Evolutionary conservation across 2,113 vertebrate genomes (phyloP).

Genomic region (Tetrax tetrax): DNA sequence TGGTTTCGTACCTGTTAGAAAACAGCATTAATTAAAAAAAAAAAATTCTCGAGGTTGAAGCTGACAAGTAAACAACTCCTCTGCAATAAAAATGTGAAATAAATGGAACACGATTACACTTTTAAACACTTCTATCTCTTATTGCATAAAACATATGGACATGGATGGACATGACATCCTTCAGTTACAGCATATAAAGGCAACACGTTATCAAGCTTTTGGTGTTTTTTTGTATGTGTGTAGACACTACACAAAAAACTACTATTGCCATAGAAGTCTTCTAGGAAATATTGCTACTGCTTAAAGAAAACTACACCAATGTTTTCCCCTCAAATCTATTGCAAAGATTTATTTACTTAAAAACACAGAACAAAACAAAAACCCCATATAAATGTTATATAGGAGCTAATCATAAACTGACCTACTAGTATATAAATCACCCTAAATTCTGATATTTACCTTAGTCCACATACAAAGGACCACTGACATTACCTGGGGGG

Average conservation of each 20-base stretch:
- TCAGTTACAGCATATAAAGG: background rate
- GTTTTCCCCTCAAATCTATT: background rate
- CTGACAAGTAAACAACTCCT: background rate
- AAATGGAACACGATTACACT: background rate
- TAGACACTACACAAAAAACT: background rate
- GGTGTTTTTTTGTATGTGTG: background rate
- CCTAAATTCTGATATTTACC: background rate
- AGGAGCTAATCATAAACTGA: background rate
- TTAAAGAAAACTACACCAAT: background rate
- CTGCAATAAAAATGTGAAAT: background rate
- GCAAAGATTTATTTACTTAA: background rate
- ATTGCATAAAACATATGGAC: background rate
- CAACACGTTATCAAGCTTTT: background rate
- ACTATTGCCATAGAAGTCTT: background rate
- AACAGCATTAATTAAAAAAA: background rate
- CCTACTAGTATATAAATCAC: background rate
- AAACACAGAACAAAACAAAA: background rate
- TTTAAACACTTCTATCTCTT: background rate
- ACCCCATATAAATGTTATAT: background rate
- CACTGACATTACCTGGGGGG: background rate
- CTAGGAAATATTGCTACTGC: background rate
- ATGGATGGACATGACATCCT: background rate
- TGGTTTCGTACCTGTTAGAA: slow-evolving; percentile 88
- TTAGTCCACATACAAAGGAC: background rate
- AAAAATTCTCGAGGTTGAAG: background rate